A percentile compares a stretch with the other conserved stretches of the same genome.
Conservation (phyloP, 2,888 invertebrate genomes). For the Drosophila paracracens region DNA sequence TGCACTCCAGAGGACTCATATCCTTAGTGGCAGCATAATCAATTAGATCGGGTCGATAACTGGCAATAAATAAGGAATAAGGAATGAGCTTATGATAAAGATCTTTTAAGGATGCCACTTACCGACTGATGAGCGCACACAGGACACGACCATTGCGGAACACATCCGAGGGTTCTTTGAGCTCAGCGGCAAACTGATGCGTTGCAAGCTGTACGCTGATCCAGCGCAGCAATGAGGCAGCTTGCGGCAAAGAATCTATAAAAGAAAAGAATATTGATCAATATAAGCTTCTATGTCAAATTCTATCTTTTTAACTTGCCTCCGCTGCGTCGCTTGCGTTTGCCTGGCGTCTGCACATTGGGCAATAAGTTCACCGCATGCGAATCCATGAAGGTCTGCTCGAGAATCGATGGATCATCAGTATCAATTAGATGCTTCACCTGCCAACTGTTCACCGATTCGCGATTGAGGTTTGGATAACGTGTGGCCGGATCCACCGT, state of each 20-base stretch:
- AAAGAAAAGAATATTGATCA: not conserved
- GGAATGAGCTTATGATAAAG: not conserved
- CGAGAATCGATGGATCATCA: constrained; percentile 88
- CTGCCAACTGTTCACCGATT: constrained; percentile 91
- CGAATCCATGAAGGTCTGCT: constrained; percentile 85
- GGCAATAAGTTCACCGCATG: constrained; percentile 87
- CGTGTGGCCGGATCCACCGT: constrained; percentile 94
- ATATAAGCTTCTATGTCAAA: not conserved
- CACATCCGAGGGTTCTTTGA: constrained; percentile 84
- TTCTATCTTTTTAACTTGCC: constrained; percentile 57
- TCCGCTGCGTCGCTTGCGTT: constrained; percentile 84
- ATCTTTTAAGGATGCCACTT: constrained; percentile 2
- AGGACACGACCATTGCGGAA: constrained; percentile 84
- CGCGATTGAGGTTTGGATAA: constrained; percentile 92
- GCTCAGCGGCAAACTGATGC: constrained; percentile 81
- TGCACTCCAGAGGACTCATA: constrained; percentile 89
- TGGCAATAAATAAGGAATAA: constrained; percentile 84
- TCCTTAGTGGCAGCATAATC: constrained; percentile 89
- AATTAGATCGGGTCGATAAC: constrained; percentile 96
- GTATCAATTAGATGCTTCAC: constrained; percentile 90
- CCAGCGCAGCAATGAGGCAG: constrained; percentile 84
- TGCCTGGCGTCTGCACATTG: constrained; percentile 87
- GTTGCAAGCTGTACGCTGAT: constrained; percentile 83
- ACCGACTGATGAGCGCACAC: constrained; percentile 85
- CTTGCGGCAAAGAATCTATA: constrained; percentile 82